Base-by-base conservation (phyloP, 2,113 vertebrate species). In the Gorsachius goisagi region DNA sequence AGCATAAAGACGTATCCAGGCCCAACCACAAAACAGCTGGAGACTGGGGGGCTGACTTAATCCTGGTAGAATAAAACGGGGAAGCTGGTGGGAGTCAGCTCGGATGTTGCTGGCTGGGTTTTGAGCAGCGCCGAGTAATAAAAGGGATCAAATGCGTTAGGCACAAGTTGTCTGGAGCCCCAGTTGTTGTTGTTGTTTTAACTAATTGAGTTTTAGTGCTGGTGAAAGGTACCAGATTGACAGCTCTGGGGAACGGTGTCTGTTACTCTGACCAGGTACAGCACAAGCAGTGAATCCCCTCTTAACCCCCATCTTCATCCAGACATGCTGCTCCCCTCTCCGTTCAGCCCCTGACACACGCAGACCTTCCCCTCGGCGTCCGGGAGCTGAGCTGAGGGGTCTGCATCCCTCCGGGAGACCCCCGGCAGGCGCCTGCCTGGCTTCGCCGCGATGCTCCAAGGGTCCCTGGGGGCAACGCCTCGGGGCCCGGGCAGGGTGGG, bases 1-100 rank as follows among this genome's bases (percentile, higher is more conserved):
- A 94, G 93, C 80, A 85, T 91, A 94, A 95, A 95, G 97, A 96
- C 73, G 71, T 92, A 92, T 96, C 95, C 97, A 96, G 90, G 90
- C 95, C 74, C 53, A 22, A 92, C 93, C 94, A 95, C 89, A 93
- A 85, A 97, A 92, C 96, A 97, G 97, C 96, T 97, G 96, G 97
- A 96, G 92, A 89, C 81, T 63, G 83, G 80, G 78, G 88, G 88
- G 80, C 91, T 92, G 92, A 88, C 80, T 96, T 86, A 92, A 88
- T 97, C 93, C 96, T 97, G 76, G 96, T 95, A 92, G 96, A 94
- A 89, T 89, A 96, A 87, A 89, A 75, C 1, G 20, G 86, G 95
- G 88, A 52, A 93, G 78, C 91, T 93, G 49, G 91, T 95, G 95
- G 96, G 94, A 97, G 97, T 93, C 88, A 85, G 91, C 75, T 23